Percentiles rank a stretch among this genome's conserved stretches.
Conservation (phyloP, 2,797 vertebrate genomes). For the Crotalus adamanteus region DNA sequence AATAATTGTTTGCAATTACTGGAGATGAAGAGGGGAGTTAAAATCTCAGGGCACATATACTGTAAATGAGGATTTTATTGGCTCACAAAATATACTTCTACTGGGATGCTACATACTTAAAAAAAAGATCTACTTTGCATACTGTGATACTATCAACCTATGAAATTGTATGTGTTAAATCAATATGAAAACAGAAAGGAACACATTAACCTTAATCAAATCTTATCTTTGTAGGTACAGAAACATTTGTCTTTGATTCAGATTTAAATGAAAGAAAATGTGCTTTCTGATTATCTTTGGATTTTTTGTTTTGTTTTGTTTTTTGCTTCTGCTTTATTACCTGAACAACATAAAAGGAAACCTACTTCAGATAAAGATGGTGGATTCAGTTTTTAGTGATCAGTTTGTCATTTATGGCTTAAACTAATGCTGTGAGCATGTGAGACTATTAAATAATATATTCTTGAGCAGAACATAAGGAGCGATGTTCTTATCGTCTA, state of each 20-base stretch:
- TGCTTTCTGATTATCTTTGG: neutral
- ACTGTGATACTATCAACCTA: neutral
- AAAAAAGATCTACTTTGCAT: neutral
- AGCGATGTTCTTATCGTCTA: neutral
- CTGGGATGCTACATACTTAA: neutral
- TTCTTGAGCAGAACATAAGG: neutral
- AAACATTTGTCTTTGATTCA: neutral
- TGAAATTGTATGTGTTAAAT: neutral
- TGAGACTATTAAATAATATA: neutral
- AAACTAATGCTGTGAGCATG: neutral
- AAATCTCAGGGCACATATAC: neutral
- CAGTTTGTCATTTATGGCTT: neutral
- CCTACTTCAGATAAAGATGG: neutral
- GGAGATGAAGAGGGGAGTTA: neutral
- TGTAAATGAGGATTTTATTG: neutral
- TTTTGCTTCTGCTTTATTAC: neutral
- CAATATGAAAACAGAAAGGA: neutral
- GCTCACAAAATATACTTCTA: neutral
- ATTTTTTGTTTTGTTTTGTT: neutral
- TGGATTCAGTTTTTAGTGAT: neutral
- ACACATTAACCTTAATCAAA: neutral
- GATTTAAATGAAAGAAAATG: neutral
- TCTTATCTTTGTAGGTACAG: neutral
- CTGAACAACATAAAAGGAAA: neutral
- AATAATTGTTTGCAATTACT: neutral